Evolutionary conservation across 2,888 invertebrate genomes (phyloP).

Genomic region (Tethea ocularis): DNA sequence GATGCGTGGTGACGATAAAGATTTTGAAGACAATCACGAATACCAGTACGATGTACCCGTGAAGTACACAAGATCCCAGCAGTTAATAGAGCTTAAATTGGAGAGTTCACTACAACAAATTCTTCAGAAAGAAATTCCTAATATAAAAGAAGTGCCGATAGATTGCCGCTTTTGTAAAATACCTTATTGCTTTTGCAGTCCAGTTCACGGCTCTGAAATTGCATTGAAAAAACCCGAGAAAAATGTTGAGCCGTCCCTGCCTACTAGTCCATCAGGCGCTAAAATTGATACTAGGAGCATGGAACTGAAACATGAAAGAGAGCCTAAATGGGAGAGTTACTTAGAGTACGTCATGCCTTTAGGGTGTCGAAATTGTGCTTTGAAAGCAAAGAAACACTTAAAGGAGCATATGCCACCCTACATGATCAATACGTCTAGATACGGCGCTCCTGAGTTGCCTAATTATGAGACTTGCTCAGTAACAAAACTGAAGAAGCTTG

Average conservation of each 20-base stretch:
- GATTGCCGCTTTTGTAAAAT: slow-evolving; percentile 55
- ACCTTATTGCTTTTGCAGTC: slow-evolving; percentile 58
- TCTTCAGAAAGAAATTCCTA: slow-evolving; percentile 61
- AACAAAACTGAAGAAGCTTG: slow-evolving; percentile 48
- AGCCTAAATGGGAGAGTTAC: slow-evolving; percentile 69
- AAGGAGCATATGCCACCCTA: slow-evolving; percentile 65
- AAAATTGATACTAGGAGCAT: slow-evolving; percentile 43
- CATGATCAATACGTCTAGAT: slow-evolving; percentile 62
- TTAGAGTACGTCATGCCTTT: slow-evolving; percentile 51
- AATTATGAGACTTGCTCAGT: slow-evolving; percentile 61
- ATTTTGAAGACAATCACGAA: slow-evolving; percentile 54
- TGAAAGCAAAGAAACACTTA: slow-evolving; percentile 61
- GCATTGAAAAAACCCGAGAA: slow-evolving; percentile 10
- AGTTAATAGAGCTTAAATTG: slow-evolving; percentile 52
- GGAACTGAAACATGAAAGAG: slow-evolving; percentile 55
- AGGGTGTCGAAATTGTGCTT: slow-evolving; percentile 53
- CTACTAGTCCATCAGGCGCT: slow-evolving; percentile 34
- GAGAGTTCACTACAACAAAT: slow-evolving; percentile 71
- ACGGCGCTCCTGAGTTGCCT: slow-evolving; percentile 50
- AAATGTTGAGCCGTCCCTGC: slow-evolving; percentile 18
- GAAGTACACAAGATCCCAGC: slow-evolving; percentile 48
- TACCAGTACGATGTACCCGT: slow-evolving; percentile 58
- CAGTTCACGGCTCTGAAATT: slow-evolving; percentile 29
- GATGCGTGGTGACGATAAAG: slow-evolving; percentile 47
- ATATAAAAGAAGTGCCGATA: slow-evolving; percentile 44